Base-by-base conservation (phyloP, 1,140 invertebrate species). In the Argopecten irradians region DNA sequence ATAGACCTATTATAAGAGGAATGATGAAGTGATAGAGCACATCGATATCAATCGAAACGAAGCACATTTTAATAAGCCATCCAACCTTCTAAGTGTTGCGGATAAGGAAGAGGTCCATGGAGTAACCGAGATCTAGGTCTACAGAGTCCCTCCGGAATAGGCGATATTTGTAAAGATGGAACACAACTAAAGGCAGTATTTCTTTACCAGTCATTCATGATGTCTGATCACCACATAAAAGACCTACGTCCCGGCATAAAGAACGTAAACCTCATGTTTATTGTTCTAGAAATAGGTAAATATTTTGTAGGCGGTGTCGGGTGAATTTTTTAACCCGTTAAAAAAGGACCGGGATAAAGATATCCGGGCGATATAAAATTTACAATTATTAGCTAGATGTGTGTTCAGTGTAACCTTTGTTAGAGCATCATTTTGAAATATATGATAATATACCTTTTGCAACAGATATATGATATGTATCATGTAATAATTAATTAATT, bases 231-330 rank as follows among this genome's bases (percentile, higher is more conserved):
- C 46, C 88, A 86, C 41, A 92, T 95, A 28, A 95, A 94, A 92
- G 95, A 95, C 87, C 88, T 95, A 22, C 90, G 93, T 92, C 97
- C 97, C 22, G 98, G 98, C 14, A 96, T 98, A 95, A 99, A 99
- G 95, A 99, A 98, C 94, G 97, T 99, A 36, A 98, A 98, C 93
- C 97, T 98, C 5, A 97, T 98, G 90, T 98, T 99, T 94, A 99
- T 99, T 91, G 97, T 99, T 82, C 96, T 99, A 87, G 98, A 99
- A 95, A 97, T 98, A 92, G 98, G 98, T 94, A 97, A 97, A 92
- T 91, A 86, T 87, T 87, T 55, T 36, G 33, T 71, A 71, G 34
- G 33, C 46, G 43, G 55, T 39, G 39, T 36, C 19, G 71, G 11
- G 3, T 87, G 71, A 87, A 85, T 84, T 28, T 19, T 32, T n/a